Evolutionary conservation across 2,113 vertebrate genomes (phyloP).

Genomic region (Corydoras maculifer): DNA sequence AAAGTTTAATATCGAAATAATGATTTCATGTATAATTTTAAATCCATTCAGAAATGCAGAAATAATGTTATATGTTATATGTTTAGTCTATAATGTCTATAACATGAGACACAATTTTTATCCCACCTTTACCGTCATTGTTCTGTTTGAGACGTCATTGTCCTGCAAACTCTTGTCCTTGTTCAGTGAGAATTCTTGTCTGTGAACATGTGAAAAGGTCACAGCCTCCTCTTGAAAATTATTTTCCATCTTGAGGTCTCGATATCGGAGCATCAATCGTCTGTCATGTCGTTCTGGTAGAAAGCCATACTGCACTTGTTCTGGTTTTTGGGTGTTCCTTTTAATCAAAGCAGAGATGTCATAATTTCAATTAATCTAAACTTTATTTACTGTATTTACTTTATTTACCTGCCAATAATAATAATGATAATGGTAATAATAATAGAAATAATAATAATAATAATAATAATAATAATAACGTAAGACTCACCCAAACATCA

Average conservation of each 20-base stretch:
- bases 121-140: background rate
- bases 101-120: background rate
- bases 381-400: background rate
- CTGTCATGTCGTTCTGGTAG: constrained; percentile 21
- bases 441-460: too few species aligned
- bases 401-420: too few species aligned
- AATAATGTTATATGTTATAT: too few species aligned
- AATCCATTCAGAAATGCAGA: too few species aligned
- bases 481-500: constrained; percentile 40
- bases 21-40: too few species aligned
- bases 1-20: too few species aligned
- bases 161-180: constrained; percentile 29
- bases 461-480: background rate
- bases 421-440: background rate
- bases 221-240: background rate
- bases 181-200: background rate
- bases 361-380: background rate
- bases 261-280: background rate
- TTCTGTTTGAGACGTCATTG: background rate
- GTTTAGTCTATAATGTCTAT: too few species aligned
- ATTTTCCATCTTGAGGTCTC: constrained; percentile 22
- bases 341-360: background rate
- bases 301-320: constrained; percentile 21
- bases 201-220: background rate
- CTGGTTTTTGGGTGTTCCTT: constrained; percentile 12